phyloP scores from a whole-genome alignment of 1,140 invertebrate species.

The Heliconius nattereri region DNA sequence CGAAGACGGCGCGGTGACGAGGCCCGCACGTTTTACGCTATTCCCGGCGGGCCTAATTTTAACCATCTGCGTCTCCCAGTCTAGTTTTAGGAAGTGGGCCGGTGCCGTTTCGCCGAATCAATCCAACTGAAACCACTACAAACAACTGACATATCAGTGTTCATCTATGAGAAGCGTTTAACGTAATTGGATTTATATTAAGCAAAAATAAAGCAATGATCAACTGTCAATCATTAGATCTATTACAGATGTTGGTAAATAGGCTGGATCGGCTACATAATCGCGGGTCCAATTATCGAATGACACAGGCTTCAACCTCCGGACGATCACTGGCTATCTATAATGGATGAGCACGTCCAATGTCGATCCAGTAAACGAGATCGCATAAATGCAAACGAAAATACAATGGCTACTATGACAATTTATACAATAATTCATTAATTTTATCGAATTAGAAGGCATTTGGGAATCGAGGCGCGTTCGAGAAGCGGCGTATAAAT shows the following conservation, averaged over 20 bases:
- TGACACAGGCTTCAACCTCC: constrained; percentile 67
- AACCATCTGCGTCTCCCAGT: constrained; percentile 78
- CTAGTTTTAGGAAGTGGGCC: constrained; percentile 80
- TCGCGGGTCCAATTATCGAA: constrained; percentile 76
- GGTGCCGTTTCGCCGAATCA: constrained; percentile 68
- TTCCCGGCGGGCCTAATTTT: constrained; percentile 79
- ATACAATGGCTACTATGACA: constrained; percentile 65
- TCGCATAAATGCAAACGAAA: constrained; percentile 64
- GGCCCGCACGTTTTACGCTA: constrained; percentile 72
- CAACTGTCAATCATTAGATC: constrained; percentile 61
- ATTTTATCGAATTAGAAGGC: constrained; percentile 57
- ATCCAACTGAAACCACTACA: constrained; percentile 47
- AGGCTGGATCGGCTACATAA: constrained; percentile 66
- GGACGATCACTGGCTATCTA: constrained; percentile 70
- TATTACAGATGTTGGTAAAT: constrained; percentile 65
- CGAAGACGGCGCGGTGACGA: constrained; percentile 64
- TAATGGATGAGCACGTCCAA: constrained; percentile 77
- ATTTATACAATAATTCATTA: constrained; percentile 67
- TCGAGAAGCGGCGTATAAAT: constrained; percentile 61
- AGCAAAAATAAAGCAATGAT: constrained; percentile 54
- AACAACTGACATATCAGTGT: constrained; percentile 12
- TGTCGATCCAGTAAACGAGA: constrained; percentile 73
- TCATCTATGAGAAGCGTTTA: constrained; percentile 1
- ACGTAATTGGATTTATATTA: constrained; percentile 13
- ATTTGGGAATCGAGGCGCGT: constrained; percentile 61